Evolutionary conservation across 53 echinoderm and acorn worm species (phyloP).

Genomic region (Actinopyga echinites): DNA sequence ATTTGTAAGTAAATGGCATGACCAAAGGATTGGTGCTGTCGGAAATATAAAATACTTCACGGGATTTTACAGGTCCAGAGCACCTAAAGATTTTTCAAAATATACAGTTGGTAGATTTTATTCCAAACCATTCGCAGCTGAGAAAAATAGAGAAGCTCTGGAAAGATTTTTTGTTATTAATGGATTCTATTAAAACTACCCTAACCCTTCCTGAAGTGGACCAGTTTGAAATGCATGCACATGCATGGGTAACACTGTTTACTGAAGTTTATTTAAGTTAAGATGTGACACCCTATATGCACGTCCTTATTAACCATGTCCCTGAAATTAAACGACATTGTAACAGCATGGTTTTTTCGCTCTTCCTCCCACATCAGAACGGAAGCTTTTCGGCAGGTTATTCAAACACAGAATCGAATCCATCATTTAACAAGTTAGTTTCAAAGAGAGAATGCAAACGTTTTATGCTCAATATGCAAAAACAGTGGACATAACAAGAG

Average conservation of each 20-base stretch:
- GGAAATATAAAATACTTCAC: no score
- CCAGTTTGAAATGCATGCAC: neutral
- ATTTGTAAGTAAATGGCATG: no score
- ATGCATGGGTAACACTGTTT: conserved; percentile 15
- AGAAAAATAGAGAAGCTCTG: neutral
- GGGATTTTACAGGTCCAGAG: conserved; percentile 14
- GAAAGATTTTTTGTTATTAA: neutral
- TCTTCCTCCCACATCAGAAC: neutral
- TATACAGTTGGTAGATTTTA: neutral
- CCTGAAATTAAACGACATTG: conserved; percentile 28
- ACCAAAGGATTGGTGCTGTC: no score
- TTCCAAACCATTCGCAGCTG: neutral
- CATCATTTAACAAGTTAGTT: neutral
- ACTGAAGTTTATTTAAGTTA: conserved; percentile 8
- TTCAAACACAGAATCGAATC: conserved; percentile 3
- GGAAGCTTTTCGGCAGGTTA: neutral
- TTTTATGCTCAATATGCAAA: neutral
- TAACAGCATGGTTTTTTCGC: conserved; percentile 11
- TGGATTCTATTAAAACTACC: neutral
- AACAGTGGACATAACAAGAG: conserved; percentile 10
- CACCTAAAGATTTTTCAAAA: neutral
- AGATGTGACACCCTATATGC: conserved; percentile 31
- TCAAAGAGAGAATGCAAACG: neutral
- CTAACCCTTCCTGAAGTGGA: neutral
- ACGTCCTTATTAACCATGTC: conserved; percentile 3